Conservation (phyloP, 2,113 vertebrate genomes). For the Poeciliopsis prolifica region DNA sequence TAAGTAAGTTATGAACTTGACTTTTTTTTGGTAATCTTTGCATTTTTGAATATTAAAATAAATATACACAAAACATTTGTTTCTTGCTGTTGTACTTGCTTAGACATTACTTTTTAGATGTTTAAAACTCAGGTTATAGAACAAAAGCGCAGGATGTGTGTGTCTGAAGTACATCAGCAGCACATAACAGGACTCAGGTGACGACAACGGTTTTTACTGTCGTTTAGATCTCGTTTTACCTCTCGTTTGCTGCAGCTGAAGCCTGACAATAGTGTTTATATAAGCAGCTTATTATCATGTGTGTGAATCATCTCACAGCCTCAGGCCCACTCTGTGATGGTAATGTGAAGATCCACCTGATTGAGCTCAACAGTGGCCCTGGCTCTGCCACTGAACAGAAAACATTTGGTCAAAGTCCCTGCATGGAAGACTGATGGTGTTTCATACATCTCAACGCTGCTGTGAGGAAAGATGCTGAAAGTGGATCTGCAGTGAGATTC, state of each 20-base stretch:
- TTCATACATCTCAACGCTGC: not conserved
- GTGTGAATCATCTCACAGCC: constrained; percentile 47
- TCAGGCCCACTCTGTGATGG: constrained; percentile 41
- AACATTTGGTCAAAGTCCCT: constrained; percentile 42
- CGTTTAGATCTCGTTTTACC: constrained; percentile 8
- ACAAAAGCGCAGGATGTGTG: too few species aligned
- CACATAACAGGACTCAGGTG: not conserved
- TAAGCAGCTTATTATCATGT: constrained; percentile 54
- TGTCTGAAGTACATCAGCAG: too few species aligned
- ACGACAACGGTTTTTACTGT: not conserved
- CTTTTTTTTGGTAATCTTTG: too few species aligned
- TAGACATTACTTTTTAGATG: not conserved
- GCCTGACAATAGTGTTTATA: constrained; percentile 56
- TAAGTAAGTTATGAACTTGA: too few species aligned
- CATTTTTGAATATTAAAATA: too few species aligned
- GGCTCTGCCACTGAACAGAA: constrained; percentile 37
- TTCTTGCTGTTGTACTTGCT: too few species aligned
- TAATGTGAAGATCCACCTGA: constrained; percentile 45
- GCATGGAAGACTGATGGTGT: constrained; percentile 17
- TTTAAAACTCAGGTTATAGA: not conserved
- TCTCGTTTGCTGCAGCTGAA: constrained; percentile 30
- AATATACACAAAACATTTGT: too few species aligned
- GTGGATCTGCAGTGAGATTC: not conserved
- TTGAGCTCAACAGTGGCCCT: constrained; percentile 31
- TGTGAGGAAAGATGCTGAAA: not conserved